Evolutionary conservation across 2,888 invertebrate genomes (phyloP).

Genomic region (Spodoptera littoralis): DNA sequence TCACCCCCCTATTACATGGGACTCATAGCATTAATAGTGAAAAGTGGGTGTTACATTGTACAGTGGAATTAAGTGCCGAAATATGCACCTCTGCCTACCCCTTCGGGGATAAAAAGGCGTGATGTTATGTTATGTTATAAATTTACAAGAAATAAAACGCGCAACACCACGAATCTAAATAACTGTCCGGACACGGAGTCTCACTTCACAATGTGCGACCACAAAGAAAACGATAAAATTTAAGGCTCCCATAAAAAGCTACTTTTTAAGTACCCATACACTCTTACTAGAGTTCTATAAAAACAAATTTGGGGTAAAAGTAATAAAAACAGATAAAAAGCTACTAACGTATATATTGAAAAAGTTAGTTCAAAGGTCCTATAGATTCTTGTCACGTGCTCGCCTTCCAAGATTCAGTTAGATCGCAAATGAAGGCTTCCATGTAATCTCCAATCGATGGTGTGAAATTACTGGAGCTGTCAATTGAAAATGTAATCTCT

Average conservation of each 20-base stretch:
- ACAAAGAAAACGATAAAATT: slow-evolving; percentile 72
- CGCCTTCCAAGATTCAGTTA: slow-evolving; percentile 57
- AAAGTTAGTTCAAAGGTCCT: slow-evolving; percentile 51
- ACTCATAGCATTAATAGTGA: too few species aligned
- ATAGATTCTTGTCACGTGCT: slow-evolving; percentile 62
- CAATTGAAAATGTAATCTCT: slow-evolving; percentile 50
- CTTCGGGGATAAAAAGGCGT: too few species aligned
- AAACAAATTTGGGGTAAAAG: slow-evolving; percentile 67
- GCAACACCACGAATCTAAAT: slow-evolving; percentile 33
- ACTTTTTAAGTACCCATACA: slow-evolving; percentile 70
- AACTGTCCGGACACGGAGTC: slow-evolving; percentile 60
- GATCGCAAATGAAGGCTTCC: slow-evolving; percentile 56
- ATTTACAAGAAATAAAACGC: slow-evolving; percentile 25
- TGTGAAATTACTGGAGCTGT: slow-evolving; percentile 46
- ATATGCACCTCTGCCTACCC: too few species aligned
- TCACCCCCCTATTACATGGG: too few species aligned
- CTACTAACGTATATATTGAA: slow-evolving; percentile 59
- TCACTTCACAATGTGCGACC: slow-evolving; percentile 59
- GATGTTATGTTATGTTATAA: too few species aligned
- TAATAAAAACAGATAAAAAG: slow-evolving; percentile 63
- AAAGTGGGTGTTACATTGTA: too few species aligned
- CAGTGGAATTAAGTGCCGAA: too few species aligned
- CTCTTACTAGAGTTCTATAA: slow-evolving; percentile 57
- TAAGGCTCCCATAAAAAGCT: slow-evolving; percentile 70
- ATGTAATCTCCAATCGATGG: slow-evolving; percentile 57